Evolutionary conservation across 2,888 invertebrate species (phyloP), one percentile per base, ranked within the genome.

Genomic region (Xiphydria camelus): DNA sequence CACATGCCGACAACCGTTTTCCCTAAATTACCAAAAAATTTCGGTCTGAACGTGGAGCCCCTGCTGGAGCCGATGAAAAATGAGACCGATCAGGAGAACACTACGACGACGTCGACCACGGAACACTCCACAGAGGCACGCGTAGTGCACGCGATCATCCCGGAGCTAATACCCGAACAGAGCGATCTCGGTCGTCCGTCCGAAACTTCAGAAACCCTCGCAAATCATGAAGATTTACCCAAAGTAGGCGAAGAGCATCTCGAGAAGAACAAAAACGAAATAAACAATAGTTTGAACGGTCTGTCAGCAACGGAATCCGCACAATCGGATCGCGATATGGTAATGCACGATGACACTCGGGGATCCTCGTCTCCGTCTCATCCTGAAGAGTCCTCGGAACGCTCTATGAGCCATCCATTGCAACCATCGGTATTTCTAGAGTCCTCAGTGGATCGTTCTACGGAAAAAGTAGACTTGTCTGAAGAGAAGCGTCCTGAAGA

Each of bases 401-500:
- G 54, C 15, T 55, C 60, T 1, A 59, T 61, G 1, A 50, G 37
- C 23, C 55, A 61, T 32, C 54, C 65, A 3, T 22, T 53, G 7
- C 55, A 61, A 4, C 55, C 57, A 14, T 48, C 47, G 0, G 41
- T 54, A 4, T 55, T 57, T 18, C 53, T 56, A 0, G 61, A 61
- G 10, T 52, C 52, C 10, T 34, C 26, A 1, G 36, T 51, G 0
- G 57, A 62, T 14, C 57, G 45, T 4, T 39, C 34, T 1, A 35
- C 39, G 2, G 57, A 53, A 15, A 41, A 44, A 21, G 12, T 48
- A 17, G 61, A 66, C 5, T 4, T 38, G 1, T 18, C 7, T 2
- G 62, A 68, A 1, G 66, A 66, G 10, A 66, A 61, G 29, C 61
- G 61, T 17, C 76, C 76, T 61, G 80, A 82, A 32, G 82, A 82